A percentile compares a stretch with the other conserved stretches of the same genome.
Evolutionary conservation across 2,113 vertebrate genomes (phyloP).

Genomic region (Paedocypris sp.): DNA sequence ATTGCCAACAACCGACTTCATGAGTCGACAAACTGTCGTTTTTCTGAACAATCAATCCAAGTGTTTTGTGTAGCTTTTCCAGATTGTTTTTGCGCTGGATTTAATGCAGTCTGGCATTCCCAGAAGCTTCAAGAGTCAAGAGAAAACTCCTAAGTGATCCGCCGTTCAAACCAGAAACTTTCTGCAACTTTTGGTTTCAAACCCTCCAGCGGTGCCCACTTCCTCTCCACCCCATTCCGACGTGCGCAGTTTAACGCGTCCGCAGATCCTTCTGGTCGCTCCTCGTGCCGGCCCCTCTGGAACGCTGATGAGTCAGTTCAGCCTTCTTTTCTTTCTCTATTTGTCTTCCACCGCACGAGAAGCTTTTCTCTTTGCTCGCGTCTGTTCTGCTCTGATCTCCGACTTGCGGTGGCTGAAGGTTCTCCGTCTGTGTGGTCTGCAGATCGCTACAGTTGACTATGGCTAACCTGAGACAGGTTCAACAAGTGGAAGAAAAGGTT

Average conservation of each 20-base stretch:
- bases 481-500: slow-evolving; percentile 27
- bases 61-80: background rate
- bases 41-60: background rate
- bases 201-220: slow-evolving; percentile 1
- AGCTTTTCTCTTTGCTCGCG: slow-evolving; percentile 30
- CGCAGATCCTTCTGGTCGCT: background rate
- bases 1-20: background rate
- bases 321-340: slow-evolving; percentile 12
- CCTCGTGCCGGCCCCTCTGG: slow-evolving; percentile 1
- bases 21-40: no score
- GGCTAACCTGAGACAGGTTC: slow-evolving; percentile 38
- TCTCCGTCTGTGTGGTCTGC: slow-evolving; percentile 41
- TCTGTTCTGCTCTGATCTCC: slow-evolving; percentile 36
- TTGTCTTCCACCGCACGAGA: slow-evolving; percentile 11
- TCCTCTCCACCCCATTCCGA: slow-evolving; percentile 2
- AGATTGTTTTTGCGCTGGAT: background rate
- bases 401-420: slow-evolving; percentile 45
- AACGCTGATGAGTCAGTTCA: slow-evolving; percentile 39
- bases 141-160: no score
- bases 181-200: background rate
- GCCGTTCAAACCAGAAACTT: slow-evolving; percentile 1
- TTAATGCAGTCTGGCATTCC: no score
- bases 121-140: no score
- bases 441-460: slow-evolving; percentile 30
- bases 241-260: background rate